Percentiles rank a stretch among this genome's conserved stretches.
These are phyloP conservation scores for Merops nubicus DNA, from an alignment of 2,113 vertebrate species.

Conservation along the genomic window DNA sequence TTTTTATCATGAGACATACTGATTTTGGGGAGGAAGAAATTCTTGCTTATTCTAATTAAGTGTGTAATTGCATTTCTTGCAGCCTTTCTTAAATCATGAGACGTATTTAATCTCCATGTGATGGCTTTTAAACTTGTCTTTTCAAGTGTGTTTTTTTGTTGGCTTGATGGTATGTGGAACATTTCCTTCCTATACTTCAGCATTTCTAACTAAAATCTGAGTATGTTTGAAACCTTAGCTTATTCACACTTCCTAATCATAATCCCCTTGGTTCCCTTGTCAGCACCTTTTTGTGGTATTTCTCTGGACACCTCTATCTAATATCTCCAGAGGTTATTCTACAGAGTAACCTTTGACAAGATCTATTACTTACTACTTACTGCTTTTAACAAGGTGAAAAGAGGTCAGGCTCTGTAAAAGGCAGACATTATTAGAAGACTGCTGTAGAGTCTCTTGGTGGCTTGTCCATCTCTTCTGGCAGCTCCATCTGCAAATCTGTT, in stretches of 20 bases:
- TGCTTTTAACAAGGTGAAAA: slow-evolving; percentile 47
- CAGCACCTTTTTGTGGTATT: slow-evolving; percentile 54
- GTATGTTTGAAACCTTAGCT: slow-evolving; percentile 52
- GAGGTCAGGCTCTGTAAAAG: slow-evolving; percentile 34
- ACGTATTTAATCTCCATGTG: slow-evolving; percentile 1
- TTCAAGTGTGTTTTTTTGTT: slow-evolving; percentile 56
- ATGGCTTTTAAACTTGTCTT: slow-evolving; percentile 51
- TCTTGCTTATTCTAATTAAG: not conserved
- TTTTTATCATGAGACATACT: not conserved
- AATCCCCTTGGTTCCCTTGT: slow-evolving; percentile 62
- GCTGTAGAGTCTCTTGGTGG: not conserved
- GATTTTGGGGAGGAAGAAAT: not conserved
- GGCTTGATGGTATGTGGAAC: slow-evolving; percentile 59
- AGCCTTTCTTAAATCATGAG: slow-evolving; percentile 8
- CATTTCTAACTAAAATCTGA: slow-evolving; percentile 50
- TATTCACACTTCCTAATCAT: slow-evolving; percentile 61
- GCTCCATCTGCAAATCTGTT: not conserved
- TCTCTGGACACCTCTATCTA: slow-evolving; percentile 63
- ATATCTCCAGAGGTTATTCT: slow-evolving; percentile 62
- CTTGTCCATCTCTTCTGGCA: slow-evolving; percentile 18
- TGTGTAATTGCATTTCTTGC: not conserved
- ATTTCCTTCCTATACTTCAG: slow-evolving; percentile 46
- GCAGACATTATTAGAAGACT: slow-evolving; percentile 14
- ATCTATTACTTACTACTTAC: slow-evolving; percentile 64
- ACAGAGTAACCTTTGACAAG: slow-evolving; percentile 69